Conservation (phyloP, 2,113 vertebrate species). For the Clupea harengus region DNA sequence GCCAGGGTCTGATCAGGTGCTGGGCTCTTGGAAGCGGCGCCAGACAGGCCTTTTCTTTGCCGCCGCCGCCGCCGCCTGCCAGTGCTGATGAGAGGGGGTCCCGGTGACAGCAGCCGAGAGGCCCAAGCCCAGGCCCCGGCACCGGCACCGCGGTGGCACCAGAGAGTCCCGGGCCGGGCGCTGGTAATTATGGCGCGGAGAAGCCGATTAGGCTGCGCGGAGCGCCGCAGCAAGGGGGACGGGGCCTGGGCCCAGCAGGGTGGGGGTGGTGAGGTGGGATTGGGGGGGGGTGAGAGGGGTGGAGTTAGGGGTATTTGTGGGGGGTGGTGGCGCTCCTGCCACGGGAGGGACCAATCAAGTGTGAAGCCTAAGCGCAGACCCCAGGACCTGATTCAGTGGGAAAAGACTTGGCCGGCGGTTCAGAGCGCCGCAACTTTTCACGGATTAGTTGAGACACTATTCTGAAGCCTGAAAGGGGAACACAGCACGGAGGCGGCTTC, state of each 20-base stretch:
- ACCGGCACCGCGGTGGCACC: slow-evolving; percentile 58
- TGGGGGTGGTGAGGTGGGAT: slow-evolving; percentile 58
- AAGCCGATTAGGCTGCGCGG: slow-evolving; percentile 86
- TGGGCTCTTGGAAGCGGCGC: slow-evolving; percentile 50
- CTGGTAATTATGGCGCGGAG: slow-evolving; percentile 87
- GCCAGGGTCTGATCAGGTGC: slow-evolving; percentile 58
- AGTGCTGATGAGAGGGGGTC: slow-evolving; percentile 10
- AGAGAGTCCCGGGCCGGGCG: slow-evolving; percentile 66
- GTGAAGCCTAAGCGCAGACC: slow-evolving; percentile 91
- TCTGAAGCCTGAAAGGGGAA: slow-evolving; percentile 91
- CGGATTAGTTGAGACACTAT: slow-evolving; percentile 99
- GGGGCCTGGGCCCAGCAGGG: slow-evolving; percentile 89
- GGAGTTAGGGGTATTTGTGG: slow-evolving; percentile 55
- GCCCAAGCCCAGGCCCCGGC: slow-evolving; percentile 36
- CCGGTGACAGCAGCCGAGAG: slow-evolving; percentile 33
- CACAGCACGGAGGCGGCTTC: slow-evolving; percentile 97
- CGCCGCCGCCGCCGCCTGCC: slow-evolving; percentile 43
- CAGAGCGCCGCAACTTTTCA: slow-evolving; percentile 95
- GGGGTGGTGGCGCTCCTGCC: slow-evolving; percentile 63
- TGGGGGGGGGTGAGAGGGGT: slow-evolving; percentile 71
- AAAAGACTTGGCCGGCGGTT: slow-evolving; percentile 93
- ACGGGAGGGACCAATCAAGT: slow-evolving; percentile 95
- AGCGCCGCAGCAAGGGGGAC: slow-evolving; percentile 84
- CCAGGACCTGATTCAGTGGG: slow-evolving; percentile 92
- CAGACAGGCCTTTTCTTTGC: slow-evolving; percentile 53